Base-by-base conservation (phyloP, 2,797 vertebrate genomes). In the Sebastes trivittatus region DNA sequence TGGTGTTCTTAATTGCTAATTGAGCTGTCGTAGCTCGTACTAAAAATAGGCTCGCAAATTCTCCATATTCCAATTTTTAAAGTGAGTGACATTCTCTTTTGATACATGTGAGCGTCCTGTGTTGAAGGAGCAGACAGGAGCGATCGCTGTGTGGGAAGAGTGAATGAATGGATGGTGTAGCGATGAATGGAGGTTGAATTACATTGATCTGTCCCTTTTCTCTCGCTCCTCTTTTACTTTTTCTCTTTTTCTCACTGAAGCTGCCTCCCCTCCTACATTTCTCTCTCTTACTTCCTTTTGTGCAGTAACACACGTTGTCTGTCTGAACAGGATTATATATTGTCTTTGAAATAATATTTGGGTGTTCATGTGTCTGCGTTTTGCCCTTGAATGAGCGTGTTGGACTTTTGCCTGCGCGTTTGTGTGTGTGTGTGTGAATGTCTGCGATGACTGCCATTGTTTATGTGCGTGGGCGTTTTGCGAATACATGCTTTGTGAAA, bases 301-400 rank as follows among this genome's bases (percentile, higher is more conserved):
- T 84, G 67, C 62, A 4, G 61, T 32, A 63, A 73, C 58, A 66
- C 82, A 68, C 76, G 59, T 75, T 81, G 58, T 77, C 61, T 18
- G 18, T 84, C 42, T 46, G 42, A 46, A 56, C 49, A 58, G 75
- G 78, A 89, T 88, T 90, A 90, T 68, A 73, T 66, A 80, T 81
- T 80, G 67, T 80, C 61, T 91, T 62, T 89, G 55, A 80, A 81
- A 81, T 72, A 30, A 77, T 80, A 72, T 88, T 75, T 56, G 23
- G 25, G 52, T 91, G 79, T 89, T 79, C 80, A 83, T 80, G 64
- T 87, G 64, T 87, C 80, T 87, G 73, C 34, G 20, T 46, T 84
- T 70, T 87, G 80, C 67, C 81, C 80, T 89, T 82, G 68, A 83
- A 78, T 64, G 64, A 82, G 65, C 42, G 69, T 42, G 73, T 76